Percentiles rank a stretch among this genome's conserved stretches.
phyloP scores from a whole-genome alignment of 2,888 invertebrate species.

The Prenolepis imparis region DNA sequence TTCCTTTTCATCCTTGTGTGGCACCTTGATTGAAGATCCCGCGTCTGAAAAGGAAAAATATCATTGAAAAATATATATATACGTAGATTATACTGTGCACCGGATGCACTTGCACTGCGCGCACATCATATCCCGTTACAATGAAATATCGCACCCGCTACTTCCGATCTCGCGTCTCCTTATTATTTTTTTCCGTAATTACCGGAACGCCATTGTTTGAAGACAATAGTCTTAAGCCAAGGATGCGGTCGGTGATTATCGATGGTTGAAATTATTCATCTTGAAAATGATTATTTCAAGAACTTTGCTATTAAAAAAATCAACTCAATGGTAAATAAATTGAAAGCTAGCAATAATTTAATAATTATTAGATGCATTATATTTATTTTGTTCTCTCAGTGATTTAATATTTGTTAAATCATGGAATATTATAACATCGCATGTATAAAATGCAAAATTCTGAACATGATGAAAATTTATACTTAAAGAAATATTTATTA shows the following conservation, averaged over 20 bases:
- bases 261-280: constrained; percentile 19
- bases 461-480: neutral
- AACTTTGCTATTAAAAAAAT: neutral
- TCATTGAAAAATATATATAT: neutral
- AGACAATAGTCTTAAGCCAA: constrained; percentile 29
- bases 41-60: constrained; percentile 52
- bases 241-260: neutral
- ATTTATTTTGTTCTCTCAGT: neutral
- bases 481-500: neutral
- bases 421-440: neutral
- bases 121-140: neutral
- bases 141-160: constrained; percentile 14
- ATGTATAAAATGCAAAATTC: neutral
- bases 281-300: neutral
- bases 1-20: constrained; percentile 80
- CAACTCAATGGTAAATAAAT: neutral
- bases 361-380: neutral
- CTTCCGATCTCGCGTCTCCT: constrained; percentile 28
- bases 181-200: constrained; percentile 43
- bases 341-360: neutral
- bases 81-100: neutral
- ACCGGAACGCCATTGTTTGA: constrained; percentile 33
- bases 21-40: constrained; percentile 58
- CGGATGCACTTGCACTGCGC: neutral
- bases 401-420: neutral